Evolutionary conservation across 2,113 vertebrate species (phyloP).

Genomic region (Corythaeola cristata): DNA sequence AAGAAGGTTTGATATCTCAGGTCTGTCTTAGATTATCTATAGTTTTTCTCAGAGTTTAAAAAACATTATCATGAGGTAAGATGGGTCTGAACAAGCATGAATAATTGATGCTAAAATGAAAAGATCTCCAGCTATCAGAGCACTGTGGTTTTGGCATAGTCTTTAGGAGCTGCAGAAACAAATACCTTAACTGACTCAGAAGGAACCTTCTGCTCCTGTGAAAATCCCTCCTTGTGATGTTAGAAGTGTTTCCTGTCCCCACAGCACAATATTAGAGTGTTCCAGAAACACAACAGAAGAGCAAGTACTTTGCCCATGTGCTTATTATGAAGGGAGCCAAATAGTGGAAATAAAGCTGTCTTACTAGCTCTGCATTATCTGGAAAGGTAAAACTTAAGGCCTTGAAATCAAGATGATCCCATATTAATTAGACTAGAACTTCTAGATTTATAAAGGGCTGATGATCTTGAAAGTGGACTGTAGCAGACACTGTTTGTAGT

Average conservation of each 20-base stretch:
- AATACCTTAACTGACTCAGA: neutral
- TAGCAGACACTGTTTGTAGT: neutral
- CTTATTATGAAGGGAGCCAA: neutral
- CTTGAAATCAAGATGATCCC: neutral
- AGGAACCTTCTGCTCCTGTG: constrained; percentile 7
- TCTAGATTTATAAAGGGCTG: neutral
- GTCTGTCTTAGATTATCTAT: neutral
- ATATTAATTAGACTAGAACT: neutral
- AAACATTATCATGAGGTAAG: neutral
- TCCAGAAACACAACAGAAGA: neutral
- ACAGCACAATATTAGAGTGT: neutral
- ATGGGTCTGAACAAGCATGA: neutral
- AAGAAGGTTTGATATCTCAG: neutral
- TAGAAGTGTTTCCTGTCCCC: constrained; percentile 14
- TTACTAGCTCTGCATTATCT: neutral
- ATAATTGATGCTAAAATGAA: neutral
- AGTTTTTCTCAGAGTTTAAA: neutral
- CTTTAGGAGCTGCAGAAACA: constrained; percentile 27
- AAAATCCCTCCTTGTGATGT: neutral
- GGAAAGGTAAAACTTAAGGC: neutral
- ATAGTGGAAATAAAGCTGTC: neutral
- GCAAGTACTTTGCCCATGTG: neutral
- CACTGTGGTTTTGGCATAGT: neutral
- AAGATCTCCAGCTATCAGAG: neutral
- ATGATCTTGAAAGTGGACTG: neutral